Conservation (phyloP, 2,113 vertebrate species). For the Macrotus californicus region DNA sequence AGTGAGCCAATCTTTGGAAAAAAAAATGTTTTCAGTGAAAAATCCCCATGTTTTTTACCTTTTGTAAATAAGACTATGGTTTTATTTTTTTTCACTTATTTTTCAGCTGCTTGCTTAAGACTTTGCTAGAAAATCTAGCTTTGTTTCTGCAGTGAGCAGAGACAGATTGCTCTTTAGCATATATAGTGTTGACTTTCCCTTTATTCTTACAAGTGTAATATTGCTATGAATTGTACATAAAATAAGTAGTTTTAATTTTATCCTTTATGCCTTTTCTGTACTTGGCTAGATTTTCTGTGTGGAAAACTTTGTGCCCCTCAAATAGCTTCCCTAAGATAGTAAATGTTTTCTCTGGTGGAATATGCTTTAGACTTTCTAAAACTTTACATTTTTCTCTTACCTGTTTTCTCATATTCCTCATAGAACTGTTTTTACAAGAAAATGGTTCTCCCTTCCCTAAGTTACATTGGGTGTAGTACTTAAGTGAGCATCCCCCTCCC, state of each 20-base stretch:
- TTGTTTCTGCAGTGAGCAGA: constrained; percentile 24
- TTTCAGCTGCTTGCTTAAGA: constrained; percentile 17
- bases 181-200: neutral
- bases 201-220: neutral
- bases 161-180: neutral
- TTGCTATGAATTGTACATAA: neutral
- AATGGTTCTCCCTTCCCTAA: neutral
- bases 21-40: constrained; percentile 17
- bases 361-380: neutral
- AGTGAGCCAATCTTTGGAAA: neutral
- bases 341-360: constrained; percentile 10
- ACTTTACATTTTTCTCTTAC: neutral
- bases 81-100: neutral
- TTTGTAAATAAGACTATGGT: neutral
- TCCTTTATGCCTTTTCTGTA: neutral
- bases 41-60: neutral
- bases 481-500: neutral
- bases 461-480: neutral
- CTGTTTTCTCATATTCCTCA: neutral
- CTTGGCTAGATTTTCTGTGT: neutral
- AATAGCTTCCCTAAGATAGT: neutral
- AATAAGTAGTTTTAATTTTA: constrained; percentile 26
- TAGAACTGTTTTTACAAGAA: neutral
- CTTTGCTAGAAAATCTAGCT: constrained; percentile 28
- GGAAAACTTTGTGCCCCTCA: neutral